Conservation (phyloP, 2,797 vertebrate species). For the Pangasius macronema region DNA sequence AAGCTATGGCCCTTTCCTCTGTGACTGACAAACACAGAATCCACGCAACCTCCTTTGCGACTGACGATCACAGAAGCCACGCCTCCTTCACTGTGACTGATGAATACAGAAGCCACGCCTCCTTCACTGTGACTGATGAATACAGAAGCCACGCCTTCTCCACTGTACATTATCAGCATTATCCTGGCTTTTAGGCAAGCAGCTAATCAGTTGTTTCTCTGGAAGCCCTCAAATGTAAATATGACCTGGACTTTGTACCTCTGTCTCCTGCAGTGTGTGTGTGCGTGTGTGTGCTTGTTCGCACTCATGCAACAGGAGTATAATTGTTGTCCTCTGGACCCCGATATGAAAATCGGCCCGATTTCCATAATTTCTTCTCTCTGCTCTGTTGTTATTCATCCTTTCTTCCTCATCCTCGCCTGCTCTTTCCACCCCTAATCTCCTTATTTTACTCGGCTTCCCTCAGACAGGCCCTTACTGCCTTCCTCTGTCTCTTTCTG, state of each 20-base stretch:
- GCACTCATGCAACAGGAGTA: constrained; percentile 36
- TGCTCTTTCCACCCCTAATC: constrained; percentile 43
- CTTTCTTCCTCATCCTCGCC: constrained; percentile 23
- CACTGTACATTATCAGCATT: too few species aligned
- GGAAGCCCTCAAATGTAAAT: constrained; percentile 32
- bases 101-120: neutral
- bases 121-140: neutral
- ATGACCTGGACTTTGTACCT: neutral
- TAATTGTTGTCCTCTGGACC: constrained; percentile 52
- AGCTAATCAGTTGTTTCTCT: neutral
- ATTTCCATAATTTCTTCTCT: constrained; percentile 56
- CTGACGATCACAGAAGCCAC: neutral
- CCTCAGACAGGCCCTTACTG: constrained; percentile 17
- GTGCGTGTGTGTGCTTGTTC: neutral
- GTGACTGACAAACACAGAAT: neutral
- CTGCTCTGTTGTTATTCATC: constrained; percentile 49
- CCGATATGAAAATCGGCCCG: constrained; percentile 49
- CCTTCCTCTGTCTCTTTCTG: neutral
- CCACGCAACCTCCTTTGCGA: neutral
- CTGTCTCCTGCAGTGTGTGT: neutral
- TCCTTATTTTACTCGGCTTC: constrained; percentile 33
- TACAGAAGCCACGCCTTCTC: neutral
- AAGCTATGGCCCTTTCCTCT: neutral
- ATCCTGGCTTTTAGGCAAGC: neutral
- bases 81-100: neutral